Base-by-base conservation (phyloP, 2,888 invertebrate species). In the Meta bourneti region DNA sequence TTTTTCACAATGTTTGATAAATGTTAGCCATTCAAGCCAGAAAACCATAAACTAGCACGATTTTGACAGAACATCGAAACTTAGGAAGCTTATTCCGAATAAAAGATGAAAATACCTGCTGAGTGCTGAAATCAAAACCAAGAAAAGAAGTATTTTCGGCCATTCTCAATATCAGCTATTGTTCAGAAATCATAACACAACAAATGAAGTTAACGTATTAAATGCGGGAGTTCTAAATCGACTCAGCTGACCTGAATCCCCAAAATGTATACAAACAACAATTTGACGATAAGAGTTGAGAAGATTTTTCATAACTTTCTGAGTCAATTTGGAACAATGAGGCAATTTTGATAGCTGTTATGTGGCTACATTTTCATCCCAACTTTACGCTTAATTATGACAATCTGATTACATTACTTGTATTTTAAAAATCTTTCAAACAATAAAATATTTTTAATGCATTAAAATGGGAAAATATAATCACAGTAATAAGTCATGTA, bases 51-150 rank as follows among this genome's bases (percentile, higher is more conserved):
- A 34, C 16, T 1, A 34, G 34, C 13, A 11, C 20, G 34, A 34
- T 9, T 6, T 11, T 6, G 20, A 34, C 16, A 48, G 6, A 61
- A 80, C 7, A 69, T 51, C 16, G 16, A 61, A 20, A 52, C 7
- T 20, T 34, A 34, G n/a, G n/a, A n/a, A 34, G 34, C 34, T 34
- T 34, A 4, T 34, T 34, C 34, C 34, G 34, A 83, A 52, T 87
- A 48, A 7, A 70, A 48, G 0, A 91, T 74, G 19, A 70, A 48
- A 9, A 20, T 77, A 94, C 94, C 93, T 94, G 94, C 91, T 94
- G 94, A 54, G 94, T 94, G 79, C 93, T 93, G 51, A 94, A 93
- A 92, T 94, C 94, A 80, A 94, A 93, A 0, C 94, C 94, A 52
- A 94, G 82, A 51, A 91, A 93, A 8, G 79, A 79, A n/a, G 34